A percentile compares a stretch with the other conserved stretches of the same genome.
These are phyloP conservation scores for Stramonita haemastoma DNA, from an alignment of 2,888 invertebrate species.

Conservation along the genomic window DNA sequence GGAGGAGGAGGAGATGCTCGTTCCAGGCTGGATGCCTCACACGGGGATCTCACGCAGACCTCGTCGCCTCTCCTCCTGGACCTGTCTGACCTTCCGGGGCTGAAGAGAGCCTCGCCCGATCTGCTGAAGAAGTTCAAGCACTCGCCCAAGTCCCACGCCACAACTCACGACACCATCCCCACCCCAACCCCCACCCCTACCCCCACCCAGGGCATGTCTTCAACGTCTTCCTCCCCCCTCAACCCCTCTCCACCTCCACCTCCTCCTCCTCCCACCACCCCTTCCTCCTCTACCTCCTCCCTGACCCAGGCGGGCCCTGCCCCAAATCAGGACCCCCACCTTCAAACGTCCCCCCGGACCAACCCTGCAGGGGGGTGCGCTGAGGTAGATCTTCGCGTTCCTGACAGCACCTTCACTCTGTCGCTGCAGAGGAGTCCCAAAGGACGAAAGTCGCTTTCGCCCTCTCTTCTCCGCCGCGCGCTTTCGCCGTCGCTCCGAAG, in stretches of 20 bases:
- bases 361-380: neutral
- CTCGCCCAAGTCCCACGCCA: neutral
- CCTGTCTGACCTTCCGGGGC: neutral
- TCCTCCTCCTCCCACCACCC: neutral
- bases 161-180: too few relatives aligned
- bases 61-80: neutral
- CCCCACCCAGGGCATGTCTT: too few relatives aligned
- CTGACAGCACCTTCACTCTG: neutral
- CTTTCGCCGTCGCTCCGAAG: slow-evolving; percentile 46
- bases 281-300: neutral
- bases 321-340: neutral
- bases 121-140: slow-evolving; percentile 23
- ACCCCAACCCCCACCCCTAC: neutral
- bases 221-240: neutral
- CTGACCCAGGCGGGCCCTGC: neutral
- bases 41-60: neutral
- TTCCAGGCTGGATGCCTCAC: too few relatives aligned
- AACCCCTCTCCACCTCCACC: neutral
- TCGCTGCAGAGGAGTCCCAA: slow-evolving; percentile 42
- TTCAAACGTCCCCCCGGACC: neutral
- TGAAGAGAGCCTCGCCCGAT: slow-evolving; percentile 16
- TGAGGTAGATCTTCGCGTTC: too few relatives aligned
- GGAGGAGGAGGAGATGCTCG: neutral
- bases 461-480: slow-evolving; percentile 43
- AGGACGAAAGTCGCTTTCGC: slow-evolving; percentile 42